phyloP scores from a whole-genome alignment of 2,888 invertebrate genomes.

The Hanleya hanleyi region DNA sequence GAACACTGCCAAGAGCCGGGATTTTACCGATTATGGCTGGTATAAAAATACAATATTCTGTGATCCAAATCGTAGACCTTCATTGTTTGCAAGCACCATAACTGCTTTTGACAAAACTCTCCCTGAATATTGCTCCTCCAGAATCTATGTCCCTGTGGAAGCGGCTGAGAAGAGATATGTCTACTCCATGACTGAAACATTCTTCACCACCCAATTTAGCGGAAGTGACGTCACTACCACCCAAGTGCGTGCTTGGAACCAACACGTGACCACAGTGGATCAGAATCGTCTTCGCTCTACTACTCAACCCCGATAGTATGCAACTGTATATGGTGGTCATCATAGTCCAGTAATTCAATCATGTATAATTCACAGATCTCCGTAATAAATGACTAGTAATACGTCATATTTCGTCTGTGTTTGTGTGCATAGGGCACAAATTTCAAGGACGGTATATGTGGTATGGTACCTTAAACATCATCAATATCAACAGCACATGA shows the following conservation, averaged over 20 bases:
- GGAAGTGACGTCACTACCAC: conserved; percentile 1
- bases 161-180: not conserved
- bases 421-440: no score
- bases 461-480: no score
- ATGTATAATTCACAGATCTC: no score
- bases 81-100: not conserved
- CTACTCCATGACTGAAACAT: not conserved
- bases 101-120: not conserved
- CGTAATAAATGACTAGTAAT: no score
- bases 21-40: not conserved
- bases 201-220: not conserved
- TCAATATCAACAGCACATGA: no score
- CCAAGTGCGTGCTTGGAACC: not conserved
- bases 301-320: no score
- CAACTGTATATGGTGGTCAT: no score
- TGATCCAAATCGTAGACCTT: not conserved
- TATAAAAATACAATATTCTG: conserved; percentile 1
- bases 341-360: no score
- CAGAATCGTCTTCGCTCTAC: no score
- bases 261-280: conserved; percentile 3
- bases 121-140: not conserved
- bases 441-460: no score
- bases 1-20: not conserved
- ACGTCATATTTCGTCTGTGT: no score
- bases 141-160: not conserved